Conservation (phyloP, 2,888 invertebrate species). For the Zhengitettix transpicula region DNA sequence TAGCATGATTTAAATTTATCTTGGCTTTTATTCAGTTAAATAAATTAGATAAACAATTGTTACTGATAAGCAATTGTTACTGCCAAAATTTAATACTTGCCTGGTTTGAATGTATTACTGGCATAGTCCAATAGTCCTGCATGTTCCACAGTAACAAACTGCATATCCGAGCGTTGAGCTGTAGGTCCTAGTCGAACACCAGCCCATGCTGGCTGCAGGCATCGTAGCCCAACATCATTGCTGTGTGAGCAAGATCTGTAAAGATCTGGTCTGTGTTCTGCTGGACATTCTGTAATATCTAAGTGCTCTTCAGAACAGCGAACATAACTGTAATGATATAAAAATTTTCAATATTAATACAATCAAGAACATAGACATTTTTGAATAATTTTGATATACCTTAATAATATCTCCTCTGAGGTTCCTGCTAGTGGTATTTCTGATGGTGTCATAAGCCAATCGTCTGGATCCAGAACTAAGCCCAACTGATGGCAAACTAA, state of each 20-base stretch:
- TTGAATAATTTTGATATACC: constrained; percentile 16
- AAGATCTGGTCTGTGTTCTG: constrained; percentile 60
- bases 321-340: constrained; percentile 45
- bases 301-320: constrained; percentile 80
- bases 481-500: constrained; percentile 92
- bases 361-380: not conserved
- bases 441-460: constrained; percentile 71
- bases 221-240: constrained; percentile 74
- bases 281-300: constrained; percentile 74
- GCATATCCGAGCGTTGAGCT: constrained; percentile 71
- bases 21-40: too few relatives aligned
- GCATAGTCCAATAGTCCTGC: constrained; percentile 90
- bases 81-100: constrained; percentile 17
- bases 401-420: constrained; percentile 57
- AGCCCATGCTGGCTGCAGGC: constrained; percentile 87
- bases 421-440: constrained; percentile 67
- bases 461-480: constrained; percentile 75
- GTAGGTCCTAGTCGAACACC: constrained; percentile 80
- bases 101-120: constrained; percentile 68
- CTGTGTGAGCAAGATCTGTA: constrained; percentile 79
- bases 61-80: not conserved
- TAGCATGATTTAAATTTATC: too few relatives aligned
- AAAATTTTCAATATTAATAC: not conserved
- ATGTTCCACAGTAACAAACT: constrained; percentile 74
- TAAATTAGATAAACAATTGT: too few relatives aligned